These are phyloP conservation scores for Ctena decussata DNA, from an alignment of 2,888 invertebrate species.

Conservation along the genomic window DNA sequence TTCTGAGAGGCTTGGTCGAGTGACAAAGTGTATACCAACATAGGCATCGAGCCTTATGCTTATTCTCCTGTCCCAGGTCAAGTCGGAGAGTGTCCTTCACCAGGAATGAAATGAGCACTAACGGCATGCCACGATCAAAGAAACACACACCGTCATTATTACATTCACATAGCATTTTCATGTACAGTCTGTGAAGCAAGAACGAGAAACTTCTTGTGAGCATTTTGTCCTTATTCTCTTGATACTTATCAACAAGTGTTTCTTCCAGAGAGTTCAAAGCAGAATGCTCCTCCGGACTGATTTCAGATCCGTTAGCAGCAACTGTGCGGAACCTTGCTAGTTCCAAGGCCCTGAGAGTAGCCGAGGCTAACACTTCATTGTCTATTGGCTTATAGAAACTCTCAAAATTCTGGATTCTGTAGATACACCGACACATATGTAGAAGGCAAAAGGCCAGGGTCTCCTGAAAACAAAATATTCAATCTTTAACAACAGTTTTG, in stretches of 20 bases:
- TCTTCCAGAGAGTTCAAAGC: neutral
- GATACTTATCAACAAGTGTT: neutral
- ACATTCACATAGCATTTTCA: slow-evolving; percentile 1
- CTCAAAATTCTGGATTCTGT: neutral
- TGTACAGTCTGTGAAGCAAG: slow-evolving; percentile 5
- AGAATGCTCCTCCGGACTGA: neutral
- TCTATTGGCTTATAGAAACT: neutral
- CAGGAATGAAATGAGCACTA: neutral
- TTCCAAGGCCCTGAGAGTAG: neutral
- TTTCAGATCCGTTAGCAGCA: neutral
- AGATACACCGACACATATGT: neutral
- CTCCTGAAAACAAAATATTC: neutral
- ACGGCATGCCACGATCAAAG: neutral
- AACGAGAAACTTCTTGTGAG: neutral
- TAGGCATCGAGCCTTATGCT: neutral
- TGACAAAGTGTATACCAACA: neutral
- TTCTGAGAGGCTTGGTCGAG: neutral
- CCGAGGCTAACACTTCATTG: neutral
- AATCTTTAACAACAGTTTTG: no score
- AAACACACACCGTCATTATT: neutral
- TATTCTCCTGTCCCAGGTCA: neutral
- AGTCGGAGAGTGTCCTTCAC: neutral
- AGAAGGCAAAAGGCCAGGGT: slow-evolving; percentile 6
- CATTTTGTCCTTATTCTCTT: slow-evolving; percentile 4
- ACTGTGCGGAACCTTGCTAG: neutral